These are phyloP conservation scores for Tipula confusa DNA, from an alignment of 2,888 invertebrate species.

Conservation along the genomic window DNA sequence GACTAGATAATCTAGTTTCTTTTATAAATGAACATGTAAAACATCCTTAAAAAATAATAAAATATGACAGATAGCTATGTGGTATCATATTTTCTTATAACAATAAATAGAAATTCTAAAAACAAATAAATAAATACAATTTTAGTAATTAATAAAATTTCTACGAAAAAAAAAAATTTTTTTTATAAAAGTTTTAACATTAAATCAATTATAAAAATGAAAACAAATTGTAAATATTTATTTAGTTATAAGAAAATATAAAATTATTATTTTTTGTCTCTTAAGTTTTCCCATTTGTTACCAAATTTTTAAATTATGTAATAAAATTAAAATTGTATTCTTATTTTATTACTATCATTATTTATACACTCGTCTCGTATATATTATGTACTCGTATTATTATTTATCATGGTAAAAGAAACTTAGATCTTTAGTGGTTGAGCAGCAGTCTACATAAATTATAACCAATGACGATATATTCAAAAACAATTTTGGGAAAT, in stretches of 20 bases:
- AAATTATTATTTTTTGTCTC: neutral
- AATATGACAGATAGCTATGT: neutral
- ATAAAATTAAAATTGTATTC: neutral
- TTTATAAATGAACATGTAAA: neutral
- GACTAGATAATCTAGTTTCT: too few relatives aligned
- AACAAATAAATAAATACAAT: neutral
- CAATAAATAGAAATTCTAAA: constrained; percentile 3
- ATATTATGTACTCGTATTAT: neutral
- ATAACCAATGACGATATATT: neutral
- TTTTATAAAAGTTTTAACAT: neutral
- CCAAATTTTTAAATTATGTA: neutral
- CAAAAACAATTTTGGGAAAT: too few relatives aligned
- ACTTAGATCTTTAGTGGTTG: neutral
- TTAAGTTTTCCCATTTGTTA: neutral
- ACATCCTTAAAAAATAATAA: neutral
- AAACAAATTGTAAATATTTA: neutral
- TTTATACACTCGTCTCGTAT: neutral
- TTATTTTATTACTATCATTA: neutral
- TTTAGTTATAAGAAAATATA: neutral
- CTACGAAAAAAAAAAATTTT: neutral
- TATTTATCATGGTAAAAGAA: neutral
- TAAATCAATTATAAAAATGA: constrained; percentile 12
- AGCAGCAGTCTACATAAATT: neutral
- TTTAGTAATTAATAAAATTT: neutral
- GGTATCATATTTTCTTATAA: neutral